These are phyloP conservation scores for Anas capensis DNA, from an alignment of 2,797 vertebrate genomes.

Conservation along the genomic window DNA sequence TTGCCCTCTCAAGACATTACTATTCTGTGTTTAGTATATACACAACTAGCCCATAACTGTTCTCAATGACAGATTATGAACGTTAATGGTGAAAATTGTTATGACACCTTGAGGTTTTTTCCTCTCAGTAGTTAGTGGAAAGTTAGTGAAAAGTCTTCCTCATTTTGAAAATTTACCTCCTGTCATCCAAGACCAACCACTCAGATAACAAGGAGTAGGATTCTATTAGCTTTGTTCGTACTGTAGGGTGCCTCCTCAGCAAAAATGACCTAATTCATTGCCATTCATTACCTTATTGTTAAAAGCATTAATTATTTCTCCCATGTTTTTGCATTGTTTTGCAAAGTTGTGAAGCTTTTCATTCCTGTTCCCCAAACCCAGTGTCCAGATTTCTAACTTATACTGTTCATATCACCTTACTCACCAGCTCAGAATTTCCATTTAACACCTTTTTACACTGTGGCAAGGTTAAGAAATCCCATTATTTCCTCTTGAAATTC, in stretches of 20 bases:
- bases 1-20: background rate
- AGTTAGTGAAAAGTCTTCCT: background rate
- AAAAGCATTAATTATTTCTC: background rate
- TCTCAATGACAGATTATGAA: background rate
- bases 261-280: background rate
- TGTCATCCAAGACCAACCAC: background rate
- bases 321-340: background rate
- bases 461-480: background rate
- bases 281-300: background rate
- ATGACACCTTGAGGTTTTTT: background rate
- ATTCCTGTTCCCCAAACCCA: background rate
- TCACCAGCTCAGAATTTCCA: background rate
- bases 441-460: background rate
- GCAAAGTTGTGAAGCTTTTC: background rate
- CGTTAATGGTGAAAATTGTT: background rate
- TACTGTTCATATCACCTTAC: background rate
- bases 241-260: background rate
- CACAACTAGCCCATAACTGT: background rate
- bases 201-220: background rate
- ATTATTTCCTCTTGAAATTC: constrained; percentile 57
- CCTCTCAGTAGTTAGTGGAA: background rate
- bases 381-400: background rate
- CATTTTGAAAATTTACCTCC: background rate
- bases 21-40: background rate
- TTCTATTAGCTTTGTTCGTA: background rate